phyloP scores from a whole-genome alignment of 2,888 invertebrate genomes.

The Cryptus armator region DNA sequence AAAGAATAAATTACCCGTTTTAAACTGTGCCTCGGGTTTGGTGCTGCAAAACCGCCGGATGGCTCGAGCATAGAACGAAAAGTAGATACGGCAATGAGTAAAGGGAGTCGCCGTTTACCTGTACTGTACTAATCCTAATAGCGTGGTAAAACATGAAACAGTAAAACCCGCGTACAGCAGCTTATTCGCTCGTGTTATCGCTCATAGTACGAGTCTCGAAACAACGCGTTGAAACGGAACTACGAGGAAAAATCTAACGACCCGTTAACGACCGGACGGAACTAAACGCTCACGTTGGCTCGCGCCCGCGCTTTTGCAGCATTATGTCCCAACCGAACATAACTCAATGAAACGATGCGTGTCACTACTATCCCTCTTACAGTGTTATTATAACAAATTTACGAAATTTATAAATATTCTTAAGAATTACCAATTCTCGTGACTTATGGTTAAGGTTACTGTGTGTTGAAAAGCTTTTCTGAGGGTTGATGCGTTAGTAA shows the following conservation, averaged over 20 bases:
- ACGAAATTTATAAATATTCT: too few relatives aligned
- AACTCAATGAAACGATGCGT: background rate
- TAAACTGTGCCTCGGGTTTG: constrained; percentile 8
- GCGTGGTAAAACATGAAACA: constrained; percentile 26
- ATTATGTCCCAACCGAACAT: background rate
- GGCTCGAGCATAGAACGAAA: background rate
- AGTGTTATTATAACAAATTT: background rate
- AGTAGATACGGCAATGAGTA: background rate
- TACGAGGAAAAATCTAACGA: constrained; percentile 52
- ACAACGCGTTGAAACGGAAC: background rate
- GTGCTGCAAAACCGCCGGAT: background rate
- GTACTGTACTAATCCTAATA: constrained; percentile 41
- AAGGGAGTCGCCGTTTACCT: constrained; percentile 19
- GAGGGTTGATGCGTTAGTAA: too few relatives aligned
- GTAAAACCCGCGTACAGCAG: constrained; percentile 29
- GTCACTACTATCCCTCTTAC: background rate
- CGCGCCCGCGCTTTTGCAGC: constrained; percentile 35
- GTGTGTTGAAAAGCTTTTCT: too few relatives aligned
- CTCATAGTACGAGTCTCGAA: constrained; percentile 10
- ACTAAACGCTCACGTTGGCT: constrained; percentile 48
- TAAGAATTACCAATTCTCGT: too few relatives aligned
- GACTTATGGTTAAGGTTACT: too few relatives aligned
- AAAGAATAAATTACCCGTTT: constrained; percentile 50
- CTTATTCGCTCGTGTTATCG: constrained; percentile 36
- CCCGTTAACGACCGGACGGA: constrained; percentile 63